These are phyloP conservation scores for Caprella mutica DNA, from an alignment of 2,888 invertebrate genomes.

Conservation along the genomic window DNA sequence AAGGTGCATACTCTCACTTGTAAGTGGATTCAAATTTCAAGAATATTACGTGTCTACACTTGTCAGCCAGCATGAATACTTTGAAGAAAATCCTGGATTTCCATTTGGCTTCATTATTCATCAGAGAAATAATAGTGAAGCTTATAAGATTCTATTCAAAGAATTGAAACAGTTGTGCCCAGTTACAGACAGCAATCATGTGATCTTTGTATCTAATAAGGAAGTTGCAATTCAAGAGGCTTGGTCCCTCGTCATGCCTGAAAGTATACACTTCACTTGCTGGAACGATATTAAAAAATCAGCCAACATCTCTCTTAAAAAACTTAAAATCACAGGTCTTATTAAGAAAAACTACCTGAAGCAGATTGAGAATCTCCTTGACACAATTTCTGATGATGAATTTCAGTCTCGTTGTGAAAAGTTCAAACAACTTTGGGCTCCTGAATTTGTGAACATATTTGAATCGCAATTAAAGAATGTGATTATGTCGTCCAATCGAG, in stretches of 20 bases:
- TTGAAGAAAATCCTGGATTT: conserved; percentile 1
- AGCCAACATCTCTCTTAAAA: neutral
- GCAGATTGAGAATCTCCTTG: neutral
- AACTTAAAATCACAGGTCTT: neutral
- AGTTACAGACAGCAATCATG: neutral
- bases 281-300: conserved; percentile 4
- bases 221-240: neutral
- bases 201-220: neutral
- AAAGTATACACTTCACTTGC: neutral
- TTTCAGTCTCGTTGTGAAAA: neutral
- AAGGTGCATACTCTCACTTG: neutral
- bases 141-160: conserved; percentile 2
- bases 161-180: conserved; percentile 3
- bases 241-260: neutral
- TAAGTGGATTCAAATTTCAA: neutral
- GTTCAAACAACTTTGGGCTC: neutral
- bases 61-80: neutral
- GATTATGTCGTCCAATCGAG: neutral
- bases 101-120: neutral
- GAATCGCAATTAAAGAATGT: neutral
- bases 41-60: conserved; percentile 2
- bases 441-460: neutral
- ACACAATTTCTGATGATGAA: neutral
- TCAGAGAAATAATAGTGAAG: neutral
- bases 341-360: neutral